phyloP scores from a whole-genome alignment of 2,888 invertebrate species.

The Drosophila emarginata region DNA sequence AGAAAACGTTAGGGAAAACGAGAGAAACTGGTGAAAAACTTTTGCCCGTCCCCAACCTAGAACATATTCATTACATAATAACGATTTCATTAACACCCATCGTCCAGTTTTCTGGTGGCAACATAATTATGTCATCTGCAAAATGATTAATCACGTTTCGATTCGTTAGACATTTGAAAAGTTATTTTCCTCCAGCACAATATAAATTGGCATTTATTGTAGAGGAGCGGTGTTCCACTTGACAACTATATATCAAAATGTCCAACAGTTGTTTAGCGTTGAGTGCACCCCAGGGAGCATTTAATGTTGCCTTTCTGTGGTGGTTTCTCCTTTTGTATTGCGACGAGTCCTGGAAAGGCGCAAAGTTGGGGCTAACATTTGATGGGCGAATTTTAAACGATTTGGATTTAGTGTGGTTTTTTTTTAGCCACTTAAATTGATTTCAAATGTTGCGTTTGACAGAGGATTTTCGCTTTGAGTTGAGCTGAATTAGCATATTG shows the following conservation, averaged over 20 bases:
- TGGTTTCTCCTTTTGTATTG: constrained; percentile 15
- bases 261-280: constrained; percentile 39
- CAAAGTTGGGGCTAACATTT: constrained; percentile 14
- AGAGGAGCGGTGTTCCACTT: constrained; percentile 26
- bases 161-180: constrained; percentile 25
- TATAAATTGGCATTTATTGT: constrained; percentile 63
- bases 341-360: constrained; percentile 5
- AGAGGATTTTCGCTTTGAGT: not conserved
- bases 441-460: constrained; percentile 2
- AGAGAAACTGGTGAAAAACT: constrained; percentile 11
- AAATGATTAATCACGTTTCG: constrained; percentile 69
- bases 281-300: constrained; percentile 53
- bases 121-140: constrained; percentile 66
- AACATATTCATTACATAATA: constrained; percentile 74
- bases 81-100: constrained; percentile 44
- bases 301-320: constrained; percentile 38
- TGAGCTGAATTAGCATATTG: not conserved
- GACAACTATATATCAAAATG: constrained; percentile 46
- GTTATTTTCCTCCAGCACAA: constrained; percentile 17
- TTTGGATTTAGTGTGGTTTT: constrained; percentile 15
- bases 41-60: constrained; percentile 11
- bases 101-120: constrained; percentile 33
- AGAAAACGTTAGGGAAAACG: constrained; percentile 25
- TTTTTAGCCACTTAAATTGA: constrained; percentile 23
- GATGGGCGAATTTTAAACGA: constrained; percentile 5